Base-by-base conservation (phyloP, 2,888 invertebrate species). In the Hesperia comma region DNA sequence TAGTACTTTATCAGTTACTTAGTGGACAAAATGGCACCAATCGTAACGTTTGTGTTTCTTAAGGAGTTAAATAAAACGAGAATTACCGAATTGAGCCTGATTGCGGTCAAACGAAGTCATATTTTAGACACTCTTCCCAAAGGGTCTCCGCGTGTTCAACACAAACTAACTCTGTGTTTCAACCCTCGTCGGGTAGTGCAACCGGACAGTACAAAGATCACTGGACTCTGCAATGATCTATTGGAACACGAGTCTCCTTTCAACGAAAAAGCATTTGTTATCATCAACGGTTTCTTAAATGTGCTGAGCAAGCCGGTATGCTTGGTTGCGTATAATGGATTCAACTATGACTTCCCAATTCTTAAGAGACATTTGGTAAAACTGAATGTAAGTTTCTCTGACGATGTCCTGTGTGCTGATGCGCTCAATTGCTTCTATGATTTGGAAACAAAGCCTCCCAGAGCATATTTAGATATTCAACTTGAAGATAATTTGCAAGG, bases 251-350 rank as follows among this genome's bases (percentile, higher is more conserved):
- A 95, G 75, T 85, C 93, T 0, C 73, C 81, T 1, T 96, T 97
- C 79, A 88, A 95, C 70, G 78, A 79, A 1, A 87, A 94, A 14
- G 90, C 94, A 0, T 94, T 93, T 14, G 81, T 88, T 10, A 78
- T 94, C n/a, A 86, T 97, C 0, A 86, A 93, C 19, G 81, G 82
- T 1, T 98, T 97, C 78, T 80, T 98, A 0, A 83, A 90, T 6
- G 87, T 95, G 61, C 87, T 95, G n/a, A 87, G 87, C 0, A 91
- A 94, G 71, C 97, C 97, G 0, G 92, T 96, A 6, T 98, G 98
- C 79, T 86, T 98, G 41, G 92, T 97, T 0, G 96, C 97, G 0
- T 97, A 98, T 75, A 97, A 97, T 86, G 98, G 98, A 0, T 87
- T 94, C 72, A 70, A 71, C 3, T 98, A 96, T 84, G 98, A 98